A percentile compares a stretch with the other conserved stretches of the same genome.
These are phyloP conservation scores for Acipenser transmontanus DNA, from an alignment of 2,797 vertebrate genomes.

Conservation along the genomic window DNA sequence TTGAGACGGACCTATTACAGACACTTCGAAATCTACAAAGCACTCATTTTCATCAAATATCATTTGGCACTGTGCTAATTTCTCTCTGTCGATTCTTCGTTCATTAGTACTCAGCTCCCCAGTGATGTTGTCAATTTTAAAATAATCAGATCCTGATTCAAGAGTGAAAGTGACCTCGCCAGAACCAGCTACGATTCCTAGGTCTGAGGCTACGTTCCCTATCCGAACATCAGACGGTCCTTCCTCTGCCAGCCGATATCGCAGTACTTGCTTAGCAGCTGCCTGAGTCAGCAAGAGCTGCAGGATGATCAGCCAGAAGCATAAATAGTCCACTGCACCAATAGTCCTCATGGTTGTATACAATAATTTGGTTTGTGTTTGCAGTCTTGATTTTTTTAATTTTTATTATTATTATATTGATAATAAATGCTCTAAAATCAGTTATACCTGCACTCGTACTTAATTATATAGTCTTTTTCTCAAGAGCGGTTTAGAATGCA, in stretches of 20 bases:
- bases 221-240: conserved; percentile 89
- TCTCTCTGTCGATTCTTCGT: conserved; percentile 92
- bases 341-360: conserved; percentile 66
- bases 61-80: conserved; percentile 97
- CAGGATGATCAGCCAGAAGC: conserved; percentile 72
- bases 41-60: conserved; percentile 98
- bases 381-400: too few relatives aligned
- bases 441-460: too few relatives aligned
- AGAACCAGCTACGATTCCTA: conserved; percentile 85
- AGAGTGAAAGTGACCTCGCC: conserved; percentile 96
- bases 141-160: conserved; percentile 91
- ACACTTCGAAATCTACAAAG: conserved; percentile 96
- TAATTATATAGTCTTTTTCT: conserved; percentile 9
- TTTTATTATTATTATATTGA: too few relatives aligned
- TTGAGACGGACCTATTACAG: conserved; percentile 94
- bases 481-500: conserved; percentile 39
- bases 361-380: conserved; percentile 37
- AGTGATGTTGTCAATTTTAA: conserved; percentile 98
- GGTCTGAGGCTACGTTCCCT: conserved; percentile 87
- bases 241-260: conserved; percentile 89
- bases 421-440: too few relatives aligned
- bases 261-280: conserved; percentile 86
- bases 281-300: conserved; percentile 78
- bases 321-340: conserved; percentile 69
- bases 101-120: conserved; percentile 94